Conservation (phyloP, 2,113 vertebrate genomes). For the Triplophysa rosa region DNA sequence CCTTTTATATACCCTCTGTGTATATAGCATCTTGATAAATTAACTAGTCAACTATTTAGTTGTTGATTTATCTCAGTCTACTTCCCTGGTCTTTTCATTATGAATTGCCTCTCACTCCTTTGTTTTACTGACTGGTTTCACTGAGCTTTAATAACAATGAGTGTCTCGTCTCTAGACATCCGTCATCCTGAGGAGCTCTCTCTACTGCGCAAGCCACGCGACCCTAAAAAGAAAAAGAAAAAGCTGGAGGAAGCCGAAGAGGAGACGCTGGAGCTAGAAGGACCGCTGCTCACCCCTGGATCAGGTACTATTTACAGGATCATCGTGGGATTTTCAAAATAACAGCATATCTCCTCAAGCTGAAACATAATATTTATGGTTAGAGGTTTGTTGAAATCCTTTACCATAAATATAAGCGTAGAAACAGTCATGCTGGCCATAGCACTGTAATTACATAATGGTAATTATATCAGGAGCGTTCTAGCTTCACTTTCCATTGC, state of each 20-base stretch:
- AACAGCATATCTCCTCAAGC: not conserved
- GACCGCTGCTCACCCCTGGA: constrained; percentile 91
- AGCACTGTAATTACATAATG: not conserved
- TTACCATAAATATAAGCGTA: too few species aligned
- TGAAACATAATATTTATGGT: not conserved
- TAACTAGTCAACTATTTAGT: not conserved
- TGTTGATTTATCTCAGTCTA: not conserved
- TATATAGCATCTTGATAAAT: too few species aligned
- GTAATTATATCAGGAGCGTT: not conserved
- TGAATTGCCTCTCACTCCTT: not conserved
- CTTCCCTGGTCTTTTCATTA: not conserved
- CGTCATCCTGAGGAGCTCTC: constrained; percentile 97
- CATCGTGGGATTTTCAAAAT: not conserved
- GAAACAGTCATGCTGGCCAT: not conserved
- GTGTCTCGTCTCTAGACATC: constrained; percentile 80
- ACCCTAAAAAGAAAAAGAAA: constrained; percentile 99
- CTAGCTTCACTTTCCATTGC: not conserved
- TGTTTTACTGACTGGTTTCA: not conserved
- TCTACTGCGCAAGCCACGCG: constrained; percentile 93
- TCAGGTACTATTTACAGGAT: constrained; percentile 76
- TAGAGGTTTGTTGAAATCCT: not conserved
- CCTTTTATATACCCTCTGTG: too few species aligned
- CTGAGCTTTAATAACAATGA: not conserved
- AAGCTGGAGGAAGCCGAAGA: constrained; percentile 93
- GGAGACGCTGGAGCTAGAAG: constrained; percentile 88